These are phyloP conservation scores for Drosophila lacteicornis DNA, from an alignment of 1,140 invertebrate genomes.

Conservation along the genomic window DNA sequence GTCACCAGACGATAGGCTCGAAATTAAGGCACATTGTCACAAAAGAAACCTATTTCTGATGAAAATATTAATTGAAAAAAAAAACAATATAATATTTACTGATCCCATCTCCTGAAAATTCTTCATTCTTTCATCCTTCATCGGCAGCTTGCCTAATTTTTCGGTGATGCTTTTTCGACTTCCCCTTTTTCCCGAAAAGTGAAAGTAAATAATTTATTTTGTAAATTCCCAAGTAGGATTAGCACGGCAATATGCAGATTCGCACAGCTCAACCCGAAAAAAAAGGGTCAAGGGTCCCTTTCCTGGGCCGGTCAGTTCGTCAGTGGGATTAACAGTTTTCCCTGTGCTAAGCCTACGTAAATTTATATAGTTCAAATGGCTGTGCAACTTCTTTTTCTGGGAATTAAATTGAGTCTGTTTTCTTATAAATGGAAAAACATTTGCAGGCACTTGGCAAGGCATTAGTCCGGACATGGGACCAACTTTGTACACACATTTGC, in stretches of 20 bases:
- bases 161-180: conserved; percentile 45
- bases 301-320: conserved; percentile 18
- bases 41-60: background rate
- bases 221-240: conserved; percentile 80
- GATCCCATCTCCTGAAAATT: too few relatives aligned
- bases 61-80: too few relatives aligned
- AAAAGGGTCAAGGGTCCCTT: conserved; percentile 68
- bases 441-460: conserved; percentile 66
- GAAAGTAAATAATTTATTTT: conserved; percentile 82
- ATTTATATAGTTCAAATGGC: conserved; percentile 77
- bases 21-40: background rate
- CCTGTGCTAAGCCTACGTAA: conserved; percentile 74
- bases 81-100: background rate
- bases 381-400: conserved; percentile 33
- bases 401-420: conserved; percentile 80
- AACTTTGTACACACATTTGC: conserved; percentile 29
- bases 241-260: conserved; percentile 82
- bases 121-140: conserved; percentile 6
- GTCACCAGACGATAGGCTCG: background rate
- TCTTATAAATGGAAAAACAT: conserved; percentile 76
- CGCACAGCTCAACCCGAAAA: conserved; percentile 36
- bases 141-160: conserved; percentile 27
- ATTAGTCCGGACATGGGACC: conserved; percentile 44
- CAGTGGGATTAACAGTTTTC: conserved; percentile 62
- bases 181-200: conserved; percentile 10